Evolutionary conservation across 2,888 invertebrate species (phyloP), one percentile per base, ranked within the genome.

Genomic region (Pachydiplax longipennis): DNA sequence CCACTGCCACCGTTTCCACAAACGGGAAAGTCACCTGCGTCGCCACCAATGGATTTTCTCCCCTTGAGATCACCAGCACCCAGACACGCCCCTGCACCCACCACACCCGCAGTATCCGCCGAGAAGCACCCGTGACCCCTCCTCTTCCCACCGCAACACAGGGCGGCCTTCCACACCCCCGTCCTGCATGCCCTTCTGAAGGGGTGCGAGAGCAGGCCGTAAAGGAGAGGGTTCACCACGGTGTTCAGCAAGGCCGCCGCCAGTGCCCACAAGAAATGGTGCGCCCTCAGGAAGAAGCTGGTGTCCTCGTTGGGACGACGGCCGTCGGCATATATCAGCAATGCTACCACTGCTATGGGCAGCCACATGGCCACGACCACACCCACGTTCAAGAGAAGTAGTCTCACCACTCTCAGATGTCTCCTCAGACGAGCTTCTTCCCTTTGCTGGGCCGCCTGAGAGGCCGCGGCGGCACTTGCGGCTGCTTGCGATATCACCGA

Each of bases 301-400:
- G 94, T 94, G 92, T 95, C 95, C 80, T 94, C 94, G 83, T 93
- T 94, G 1, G 94, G 93, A 40, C 95, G 93, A 37, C 94, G 93
- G 2, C 95, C 95, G 92, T 95, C 95, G 73, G 95, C 92, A 92
- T 95, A 95, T 90, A 95, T 95, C 80, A 95, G 93, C 61, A 95
- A 92, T 94, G 95, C 95, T 25, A 95, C 93, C 1, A 95, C 92
- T 0, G 95, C 95, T 91, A 95, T 95, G 0, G 95, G 95, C 80
- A 95, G 92, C 95, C 95, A 95, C 95, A 95, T 95, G 18, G 95
- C 92, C n/a, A 95, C 93, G 1, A 95, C 95, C 4, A 95, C 94
- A 4, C 95, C 92, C 18, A 95, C 95, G 92, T 95, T 95, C 80
- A 95, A 93, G 90, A 95, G 93, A 48, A 95, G 93, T 40, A 95